A percentile compares a stretch with the other conserved stretches of the same genome.
These are phyloP conservation scores for Piezodorus guildinii DNA, from an alignment of 1,140 invertebrate species.

Conservation along the genomic window DNA sequence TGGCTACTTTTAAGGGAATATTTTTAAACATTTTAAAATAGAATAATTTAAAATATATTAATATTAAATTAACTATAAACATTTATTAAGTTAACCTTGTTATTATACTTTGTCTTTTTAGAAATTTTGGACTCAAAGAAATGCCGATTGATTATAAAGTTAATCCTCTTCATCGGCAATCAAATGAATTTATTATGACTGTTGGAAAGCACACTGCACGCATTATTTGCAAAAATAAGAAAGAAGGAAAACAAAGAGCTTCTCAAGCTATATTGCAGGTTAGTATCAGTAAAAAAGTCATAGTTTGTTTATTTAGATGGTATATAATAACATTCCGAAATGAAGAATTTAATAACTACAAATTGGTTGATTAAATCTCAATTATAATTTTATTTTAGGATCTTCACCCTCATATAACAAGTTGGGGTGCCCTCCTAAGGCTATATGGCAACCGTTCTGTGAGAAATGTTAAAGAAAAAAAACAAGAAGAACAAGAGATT, in stretches of 20 bases:
- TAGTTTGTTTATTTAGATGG: no score
- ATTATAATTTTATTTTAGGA: conserved; percentile 32
- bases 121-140: conserved; percentile 82
- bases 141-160: conserved; percentile 80
- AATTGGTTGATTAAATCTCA: background rate
- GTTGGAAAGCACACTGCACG: conserved; percentile 83
- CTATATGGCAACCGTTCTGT: conserved; percentile 88
- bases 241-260: conserved; percentile 92
- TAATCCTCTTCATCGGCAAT: conserved; percentile 79
- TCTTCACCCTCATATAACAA: conserved; percentile 82
- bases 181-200: conserved; percentile 88
- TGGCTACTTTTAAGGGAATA: no score
- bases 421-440: conserved; percentile 87
- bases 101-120: conserved; percentile 30
- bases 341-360: no score
- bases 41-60: no score
- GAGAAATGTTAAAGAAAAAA: conserved; percentile 87
- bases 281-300: background rate
- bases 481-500: conserved; percentile 87
- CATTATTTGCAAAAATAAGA: conserved; percentile 88
- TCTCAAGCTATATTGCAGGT: conserved; percentile 88
- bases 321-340: no score
- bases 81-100: no score
- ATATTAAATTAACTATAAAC: no score
- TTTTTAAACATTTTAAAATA: no score